Evolutionary conservation across 1,140 invertebrate genomes (phyloP).

Genomic region (Triops cancriformis): DNA sequence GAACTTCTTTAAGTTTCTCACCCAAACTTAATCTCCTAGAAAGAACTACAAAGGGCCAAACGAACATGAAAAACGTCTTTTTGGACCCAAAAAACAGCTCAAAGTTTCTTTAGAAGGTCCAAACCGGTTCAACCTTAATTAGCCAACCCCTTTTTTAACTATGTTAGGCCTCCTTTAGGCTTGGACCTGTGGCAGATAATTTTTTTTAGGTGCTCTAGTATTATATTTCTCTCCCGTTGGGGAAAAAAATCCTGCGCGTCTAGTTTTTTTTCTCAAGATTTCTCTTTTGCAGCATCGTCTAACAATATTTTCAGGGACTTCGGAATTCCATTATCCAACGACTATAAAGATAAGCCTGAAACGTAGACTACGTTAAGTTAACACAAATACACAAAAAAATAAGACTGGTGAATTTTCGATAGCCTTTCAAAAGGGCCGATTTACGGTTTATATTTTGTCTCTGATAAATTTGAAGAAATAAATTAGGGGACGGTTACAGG

Average conservation of each 20-base stretch:
- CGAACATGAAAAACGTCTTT: neutral
- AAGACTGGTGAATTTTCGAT: neutral
- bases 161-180: neutral
- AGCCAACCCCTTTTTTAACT: neutral
- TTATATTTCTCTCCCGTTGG: neutral
- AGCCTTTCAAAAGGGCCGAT: neutral
- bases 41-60: neutral
- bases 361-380: no score
- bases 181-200: no score
- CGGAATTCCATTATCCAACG: no score
- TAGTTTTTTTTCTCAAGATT: neutral
- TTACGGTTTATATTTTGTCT: neutral
- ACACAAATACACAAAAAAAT: no score
- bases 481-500: neutral
- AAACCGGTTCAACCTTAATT: neutral
- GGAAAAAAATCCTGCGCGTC: neutral
- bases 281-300: neutral
- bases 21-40: neutral
- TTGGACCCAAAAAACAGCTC: neutral
- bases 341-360: no score
- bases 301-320: neutral
- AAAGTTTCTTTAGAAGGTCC: neutral
- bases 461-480: neutral
- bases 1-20: neutral
- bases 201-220: no score